These are phyloP conservation scores for Epinephelus lanceolatus DNA, from an alignment of 2,113 vertebrate genomes.

Conservation along the genomic window DNA sequence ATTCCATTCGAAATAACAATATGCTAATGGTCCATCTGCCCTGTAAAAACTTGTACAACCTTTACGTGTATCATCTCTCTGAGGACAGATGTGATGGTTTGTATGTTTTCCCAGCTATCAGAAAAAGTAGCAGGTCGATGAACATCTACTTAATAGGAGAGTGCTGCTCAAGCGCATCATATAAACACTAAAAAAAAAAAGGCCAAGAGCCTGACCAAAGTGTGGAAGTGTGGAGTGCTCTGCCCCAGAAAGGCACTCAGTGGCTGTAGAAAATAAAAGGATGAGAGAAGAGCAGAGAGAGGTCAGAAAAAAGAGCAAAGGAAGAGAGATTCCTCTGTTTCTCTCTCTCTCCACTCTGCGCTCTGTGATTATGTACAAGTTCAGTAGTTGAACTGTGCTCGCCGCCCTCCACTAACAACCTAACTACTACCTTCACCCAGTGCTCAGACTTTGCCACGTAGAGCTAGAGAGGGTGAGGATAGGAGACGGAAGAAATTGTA, in stretches of 20 bases:
- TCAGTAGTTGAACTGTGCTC: constrained; percentile 55
- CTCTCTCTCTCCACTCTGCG: neutral
- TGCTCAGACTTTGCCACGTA: constrained; percentile 64
- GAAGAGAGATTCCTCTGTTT: constrained; percentile 25
- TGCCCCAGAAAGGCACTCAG: constrained; percentile 44
- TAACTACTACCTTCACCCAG: constrained; percentile 67
- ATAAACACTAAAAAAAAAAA: constrained; percentile 43
- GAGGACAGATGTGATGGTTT: neutral
- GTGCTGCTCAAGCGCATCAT: constrained; percentile 1
- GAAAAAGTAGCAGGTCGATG: neutral
- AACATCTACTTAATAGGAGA: constrained; percentile 28
- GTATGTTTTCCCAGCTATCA: neutral
- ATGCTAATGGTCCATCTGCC: neutral
- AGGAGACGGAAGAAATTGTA: constrained; percentile 50
- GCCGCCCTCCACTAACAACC: constrained; percentile 60
- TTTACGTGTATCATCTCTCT: neutral
- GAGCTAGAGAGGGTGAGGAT: constrained; percentile 23
- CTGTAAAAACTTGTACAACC: neutral
- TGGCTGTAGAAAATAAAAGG: constrained; percentile 40
- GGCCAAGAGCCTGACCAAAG: constrained; percentile 8
- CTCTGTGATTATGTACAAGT: constrained; percentile 72
- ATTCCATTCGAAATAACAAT: neutral
- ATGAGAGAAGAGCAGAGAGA: constrained; percentile 19
- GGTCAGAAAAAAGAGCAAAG: constrained; percentile 44
- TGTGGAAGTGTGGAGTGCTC: constrained; percentile 2